Conservation (phyloP, 2,888 invertebrate genomes). For the Schizotus pectinicornis region DNA sequence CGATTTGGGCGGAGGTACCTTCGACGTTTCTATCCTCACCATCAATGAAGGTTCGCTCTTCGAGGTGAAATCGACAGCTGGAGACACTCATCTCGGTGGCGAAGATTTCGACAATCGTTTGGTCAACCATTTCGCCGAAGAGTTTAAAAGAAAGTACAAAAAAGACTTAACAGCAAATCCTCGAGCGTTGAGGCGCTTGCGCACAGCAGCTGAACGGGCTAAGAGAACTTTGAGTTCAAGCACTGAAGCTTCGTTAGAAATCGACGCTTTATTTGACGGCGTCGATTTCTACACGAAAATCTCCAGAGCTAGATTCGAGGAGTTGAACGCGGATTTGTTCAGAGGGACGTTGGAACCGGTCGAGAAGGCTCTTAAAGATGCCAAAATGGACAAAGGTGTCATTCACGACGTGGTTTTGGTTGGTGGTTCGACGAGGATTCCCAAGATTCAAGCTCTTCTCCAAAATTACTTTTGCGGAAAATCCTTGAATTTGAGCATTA, state of each 20-base stretch:
- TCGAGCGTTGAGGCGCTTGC: constrained; percentile 57
- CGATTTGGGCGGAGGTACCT: constrained; percentile 71
- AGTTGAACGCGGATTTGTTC: constrained; percentile 75
- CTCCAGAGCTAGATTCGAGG: constrained; percentile 79
- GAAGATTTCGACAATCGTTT: constrained; percentile 70
- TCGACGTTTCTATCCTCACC: constrained; percentile 83
- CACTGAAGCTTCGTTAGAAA: constrained; percentile 62
- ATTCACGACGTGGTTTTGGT: constrained; percentile 84
- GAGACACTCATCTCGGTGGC: constrained; percentile 84
- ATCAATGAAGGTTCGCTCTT: constrained; percentile 85
- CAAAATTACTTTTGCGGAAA: constrained; percentile 80
- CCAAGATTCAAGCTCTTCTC: constrained; percentile 76
- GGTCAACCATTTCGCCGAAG: constrained; percentile 64
- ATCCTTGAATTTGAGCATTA: constrained; percentile 74
- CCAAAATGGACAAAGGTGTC: constrained; percentile 75
- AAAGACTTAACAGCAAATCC: constrained; percentile 60
- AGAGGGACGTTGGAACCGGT: constrained; percentile 77
- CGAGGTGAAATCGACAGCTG: constrained; percentile 82
- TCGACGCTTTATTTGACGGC: constrained; percentile 61
- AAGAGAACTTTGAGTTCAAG: constrained; percentile 62
- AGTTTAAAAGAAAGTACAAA: constrained; percentile 62
- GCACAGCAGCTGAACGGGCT: constrained; percentile 63
- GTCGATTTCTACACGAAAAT: constrained; percentile 70
- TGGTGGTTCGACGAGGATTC: constrained; percentile 82
- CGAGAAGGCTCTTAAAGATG: constrained; percentile 78